phyloP scores from a whole-genome alignment of 2,113 vertebrate species.

The Cyprinodon tularosa region DNA sequence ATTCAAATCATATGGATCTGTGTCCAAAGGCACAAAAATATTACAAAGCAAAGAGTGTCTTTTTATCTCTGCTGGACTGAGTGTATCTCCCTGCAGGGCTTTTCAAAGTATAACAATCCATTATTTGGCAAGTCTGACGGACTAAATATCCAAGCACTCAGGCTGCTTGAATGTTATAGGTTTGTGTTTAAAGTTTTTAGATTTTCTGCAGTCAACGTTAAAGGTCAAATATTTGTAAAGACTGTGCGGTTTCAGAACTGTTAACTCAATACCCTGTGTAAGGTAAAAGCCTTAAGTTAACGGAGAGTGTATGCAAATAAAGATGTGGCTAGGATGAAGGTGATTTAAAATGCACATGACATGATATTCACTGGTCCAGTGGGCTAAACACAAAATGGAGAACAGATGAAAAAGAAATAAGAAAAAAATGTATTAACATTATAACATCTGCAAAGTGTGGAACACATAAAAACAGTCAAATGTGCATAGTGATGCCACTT shows the following conservation, averaged over 20 bases:
- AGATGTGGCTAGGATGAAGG: conserved; percentile 49
- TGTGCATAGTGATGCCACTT: conserved; percentile 24
- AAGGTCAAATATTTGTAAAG: conserved; percentile 34
- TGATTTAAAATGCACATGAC: conserved; percentile 23
- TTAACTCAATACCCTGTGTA: conserved; percentile 38
- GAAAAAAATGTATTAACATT: conserved; percentile 21
- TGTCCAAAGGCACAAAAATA: conserved; percentile 11
- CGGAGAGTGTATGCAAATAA: conserved; percentile 30
- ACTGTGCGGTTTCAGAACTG: conserved; percentile 22
- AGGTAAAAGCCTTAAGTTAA: conserved; percentile 32
- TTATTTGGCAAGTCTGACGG: conserved; percentile 27
- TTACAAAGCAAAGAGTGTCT: neutral
- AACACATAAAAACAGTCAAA: conserved; percentile 49
- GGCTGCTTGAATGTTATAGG: conserved; percentile 27
- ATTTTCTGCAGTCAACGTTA: conserved; percentile 38
- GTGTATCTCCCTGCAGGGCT: neutral
- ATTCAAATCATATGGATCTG: conserved; percentile 28
- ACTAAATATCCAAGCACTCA: conserved; percentile 20
- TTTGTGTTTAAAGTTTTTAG: conserved; percentile 44
- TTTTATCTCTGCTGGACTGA: conserved; percentile 9
- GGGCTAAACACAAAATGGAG: conserved; percentile 36
- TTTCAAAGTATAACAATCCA: conserved; percentile 7
- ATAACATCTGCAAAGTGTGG: conserved; percentile 25
- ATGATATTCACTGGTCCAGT: conserved; percentile 35
- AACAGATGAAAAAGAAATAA: conserved; percentile 31